Evolutionary conservation across 1,140 invertebrate species (phyloP), one percentile per base, ranked within the genome.

Genomic region (Ridgeia piscesae): DNA sequence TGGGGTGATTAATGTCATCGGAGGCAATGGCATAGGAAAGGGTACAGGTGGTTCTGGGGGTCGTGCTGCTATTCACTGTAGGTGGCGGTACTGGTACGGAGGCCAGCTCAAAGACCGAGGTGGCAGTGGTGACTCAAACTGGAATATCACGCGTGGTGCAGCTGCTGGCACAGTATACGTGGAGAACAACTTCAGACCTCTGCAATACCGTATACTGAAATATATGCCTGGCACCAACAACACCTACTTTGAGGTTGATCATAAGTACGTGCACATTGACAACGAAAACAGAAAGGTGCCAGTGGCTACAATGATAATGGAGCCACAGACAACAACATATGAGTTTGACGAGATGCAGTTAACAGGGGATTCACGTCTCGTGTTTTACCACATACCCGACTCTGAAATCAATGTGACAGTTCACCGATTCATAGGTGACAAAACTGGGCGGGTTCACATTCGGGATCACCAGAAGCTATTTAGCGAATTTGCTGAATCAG

Each of bases 141-240:
- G 91, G 33, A 92, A 93, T 88, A 35, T 91, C 8, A 92, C 77
- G n/a, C 93, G 93, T 92, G 94, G 94, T 35, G 94, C 88, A 31
- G 94, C 94, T 35, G 94, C 94, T n/a, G 94, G 94, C n/a, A 94
- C 94, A 9, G 94, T 93, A 8, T 95, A 92, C 93, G 94, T 95
- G 6, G 94, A 95, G 91, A 94, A 95, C 92, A 95, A 95, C 89
- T 92, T 92, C 48, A 92, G 94, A 92, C 94, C 94, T 89, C 89
- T 95, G 34, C 93, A 94, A 88, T 95, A 95, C 93, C 93, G 94
- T 90, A 94, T 94, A 21, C 92, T 95, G 90, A 95, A 95, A 88
- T 95, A 95, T 91, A 92, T 93, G 91, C 92, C 93, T 90, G 93
- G 92, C 0, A 94, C 93, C 8, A 94, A 94, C 91, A 92, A 92